Conservation (phyloP, 2,888 invertebrate species). For the Synergus laeviventris region DNA sequence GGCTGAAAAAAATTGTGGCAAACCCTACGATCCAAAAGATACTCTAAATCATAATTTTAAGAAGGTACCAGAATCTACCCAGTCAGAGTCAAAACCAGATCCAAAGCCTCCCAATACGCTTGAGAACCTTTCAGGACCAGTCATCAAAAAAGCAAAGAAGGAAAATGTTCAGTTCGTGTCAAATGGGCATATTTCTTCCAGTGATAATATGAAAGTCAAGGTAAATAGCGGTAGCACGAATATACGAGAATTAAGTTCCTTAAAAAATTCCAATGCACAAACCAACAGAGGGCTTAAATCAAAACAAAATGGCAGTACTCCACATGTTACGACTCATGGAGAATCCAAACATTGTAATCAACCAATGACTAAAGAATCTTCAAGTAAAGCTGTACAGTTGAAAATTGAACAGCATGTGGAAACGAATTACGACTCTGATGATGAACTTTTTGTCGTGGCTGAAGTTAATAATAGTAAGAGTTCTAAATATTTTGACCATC, state of each 20-base stretch:
- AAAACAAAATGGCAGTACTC: not conserved
- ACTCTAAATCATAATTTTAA: not conserved
- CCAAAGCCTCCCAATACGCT: not conserved
- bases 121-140: not conserved
- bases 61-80: not conserved
- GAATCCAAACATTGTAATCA: slow-evolving; percentile 26
- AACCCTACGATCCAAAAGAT: not conserved
- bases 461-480: not conserved
- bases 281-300: not conserved
- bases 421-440: not conserved
- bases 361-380: not conserved
- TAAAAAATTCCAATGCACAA: not conserved
- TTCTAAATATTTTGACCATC: not conserved
- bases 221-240: not conserved
- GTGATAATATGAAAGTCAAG: not conserved
- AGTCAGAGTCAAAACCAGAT: not conserved
- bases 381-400: not conserved
- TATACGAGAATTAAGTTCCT: not conserved
- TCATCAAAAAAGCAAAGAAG: not conserved
- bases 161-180: not conserved
- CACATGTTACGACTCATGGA: not conserved
- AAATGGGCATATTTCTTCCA: not conserved
- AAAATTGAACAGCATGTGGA: not conserved
- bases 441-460: not conserved
- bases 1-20: not conserved